Evolutionary conservation across 2,113 vertebrate genomes (phyloP), one percentile per base, ranked within the genome.

Genomic region (Mesembrinibis cayennensis): DNA sequence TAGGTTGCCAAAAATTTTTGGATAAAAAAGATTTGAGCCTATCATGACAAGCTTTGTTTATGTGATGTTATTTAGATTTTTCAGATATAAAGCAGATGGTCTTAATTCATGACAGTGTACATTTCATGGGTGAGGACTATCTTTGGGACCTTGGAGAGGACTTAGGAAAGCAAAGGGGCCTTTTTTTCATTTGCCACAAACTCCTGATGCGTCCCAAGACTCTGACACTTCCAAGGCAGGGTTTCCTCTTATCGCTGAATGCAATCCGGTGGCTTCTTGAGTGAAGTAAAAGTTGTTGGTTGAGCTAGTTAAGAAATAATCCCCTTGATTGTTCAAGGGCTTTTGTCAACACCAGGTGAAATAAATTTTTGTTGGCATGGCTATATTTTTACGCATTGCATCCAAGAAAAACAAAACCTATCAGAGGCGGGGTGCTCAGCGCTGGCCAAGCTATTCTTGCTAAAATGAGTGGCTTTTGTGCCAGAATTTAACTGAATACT

Each of bases 221-320:
- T 2, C 72, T 88, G 92, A 53, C 13, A 14, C 11, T 89, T 92
- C 49, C 74, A 69, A 61, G 53, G 74, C 84, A 87, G 47, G 17
- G 19, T 80, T 96, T 77, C 58, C 21, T 94, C 36, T 69, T 90
- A 61, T 27, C 1, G 1, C 85, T 88, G 78, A 62, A 36, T 83
- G 45, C 82, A 80, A 77, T 32, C 70, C 7, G 0, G 23, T 79
- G 70, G 61, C 84, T 87, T 96, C 78, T 84, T 27, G 6, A 94
- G 47, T 50, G 49, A 86, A 92, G 55, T n/a, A 73, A 83, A 79
- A 69, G 58, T 85, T 91, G 77, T 82, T 76, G 34, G 62, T 66
- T 91, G 62, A 95, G 59, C 63, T 59, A 36, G 76, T 55, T 92
- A 71, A 89, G 93, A 93, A 94, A 90, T 91, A 96, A 91, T 90